Evolutionary conservation across 2,113 vertebrate genomes (phyloP), one percentile per base, ranked within the genome.

Genomic region (Mungos mungo): DNA sequence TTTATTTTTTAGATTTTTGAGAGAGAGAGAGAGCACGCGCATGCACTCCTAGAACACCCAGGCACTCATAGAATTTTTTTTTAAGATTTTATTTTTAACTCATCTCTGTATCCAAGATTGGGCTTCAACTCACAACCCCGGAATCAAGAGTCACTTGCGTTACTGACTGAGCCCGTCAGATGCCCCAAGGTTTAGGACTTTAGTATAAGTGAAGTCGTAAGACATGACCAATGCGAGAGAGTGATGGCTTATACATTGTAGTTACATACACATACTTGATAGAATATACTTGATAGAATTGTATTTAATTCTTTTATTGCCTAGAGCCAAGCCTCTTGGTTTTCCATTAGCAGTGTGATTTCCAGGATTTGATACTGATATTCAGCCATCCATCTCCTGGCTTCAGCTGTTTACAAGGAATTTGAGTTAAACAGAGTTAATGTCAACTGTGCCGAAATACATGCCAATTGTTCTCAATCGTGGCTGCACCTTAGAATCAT

Each of bases 131-230:
- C 72, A 74, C 38, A 74, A 45, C 15, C 38, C 5, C 2, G 13
- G 38, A 38, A 29, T 45, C 38, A 74, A 74, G 23, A 74, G 38
- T 74, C 25, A 14, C 25, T 45, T 74, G 25, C 13, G 45, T 23
- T 74, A 74, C 72, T 29, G 72, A 74, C 38, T 74, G 38, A 74
- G 38, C 38, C 12, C 27, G 13, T 38, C 38, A 45, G 38, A 13
- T 45, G 38, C 72, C 38, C 12, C 72, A 74, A 74, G 27, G 38
- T 91, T 80, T 95, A 60, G 68, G 71, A 69, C 63, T 74, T 95
- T n/a, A 88, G 29, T 72, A 80, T 80, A 88, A 81, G 79, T 79
- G 47, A 89, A 95, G 54, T 74, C 29, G 71, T 65, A 90, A 60
- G 54, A 60, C 15, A 81, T 33, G 25, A 93, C n/a, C 57, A 92